phyloP scores from a whole-genome alignment of 2,797 vertebrate genomes.

The Pteropus rufus region DNA sequence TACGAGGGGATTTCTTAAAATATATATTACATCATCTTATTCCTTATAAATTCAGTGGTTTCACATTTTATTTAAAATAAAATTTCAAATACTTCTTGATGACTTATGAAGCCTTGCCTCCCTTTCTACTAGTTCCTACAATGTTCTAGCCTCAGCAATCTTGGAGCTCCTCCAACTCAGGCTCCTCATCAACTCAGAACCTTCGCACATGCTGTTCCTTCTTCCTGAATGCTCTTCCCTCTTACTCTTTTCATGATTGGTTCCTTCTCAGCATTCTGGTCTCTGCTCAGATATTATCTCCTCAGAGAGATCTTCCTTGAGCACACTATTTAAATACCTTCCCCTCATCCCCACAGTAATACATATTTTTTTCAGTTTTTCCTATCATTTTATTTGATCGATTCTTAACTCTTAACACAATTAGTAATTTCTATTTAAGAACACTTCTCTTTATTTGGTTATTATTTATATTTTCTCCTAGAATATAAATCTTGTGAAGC shows the following conservation, averaged over 20 bases:
- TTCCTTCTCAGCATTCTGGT: neutral
- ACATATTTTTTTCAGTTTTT: neutral
- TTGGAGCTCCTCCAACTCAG: neutral
- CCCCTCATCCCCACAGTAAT: neutral
- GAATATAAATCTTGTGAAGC: neutral
- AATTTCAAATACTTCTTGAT: neutral
- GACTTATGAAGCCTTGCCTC: neutral
- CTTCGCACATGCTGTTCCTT: neutral
- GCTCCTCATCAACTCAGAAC: neutral
- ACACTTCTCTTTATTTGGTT: neutral
- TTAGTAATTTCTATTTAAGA: neutral
- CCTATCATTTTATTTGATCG: neutral
- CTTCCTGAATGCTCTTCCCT: neutral
- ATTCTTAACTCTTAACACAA: neutral
- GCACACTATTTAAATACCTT: neutral
- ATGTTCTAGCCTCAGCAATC: neutral
- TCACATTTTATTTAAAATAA: neutral
- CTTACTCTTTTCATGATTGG: neutral
- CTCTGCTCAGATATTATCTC: neutral
- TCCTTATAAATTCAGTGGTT: neutral
- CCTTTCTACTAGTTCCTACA: neutral
- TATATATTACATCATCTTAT: neutral
- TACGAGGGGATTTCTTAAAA: neutral
- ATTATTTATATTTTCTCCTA: neutral
- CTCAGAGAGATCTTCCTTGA: neutral